Evolutionary conservation across 2,113 vertebrate species (phyloP).

Genomic region (sheep (Ovis aries)): DNA sequence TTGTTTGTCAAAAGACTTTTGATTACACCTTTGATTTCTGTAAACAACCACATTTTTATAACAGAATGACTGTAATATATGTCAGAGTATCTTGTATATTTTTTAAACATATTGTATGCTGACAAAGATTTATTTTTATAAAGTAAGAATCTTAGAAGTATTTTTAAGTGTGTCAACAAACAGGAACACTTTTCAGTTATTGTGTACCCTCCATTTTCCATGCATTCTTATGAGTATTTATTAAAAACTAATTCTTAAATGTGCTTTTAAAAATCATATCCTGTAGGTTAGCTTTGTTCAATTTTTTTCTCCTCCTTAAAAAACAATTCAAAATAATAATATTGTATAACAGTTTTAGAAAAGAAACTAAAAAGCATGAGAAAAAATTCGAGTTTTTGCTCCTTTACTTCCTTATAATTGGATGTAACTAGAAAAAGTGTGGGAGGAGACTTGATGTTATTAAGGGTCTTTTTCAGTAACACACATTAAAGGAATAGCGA

Average conservation of each 20-base stretch:
- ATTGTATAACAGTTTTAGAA: background rate
- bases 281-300: background rate
- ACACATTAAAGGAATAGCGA: background rate
- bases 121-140: background rate
- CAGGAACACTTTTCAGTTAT: background rate
- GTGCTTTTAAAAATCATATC: background rate
- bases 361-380: background rate
- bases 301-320: background rate
- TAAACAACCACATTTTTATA: background rate
- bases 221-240: background rate
- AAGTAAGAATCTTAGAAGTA: background rate
- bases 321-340: slow-evolving; percentile 9
- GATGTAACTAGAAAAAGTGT: background rate
- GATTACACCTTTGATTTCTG: background rate
- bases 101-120: background rate
- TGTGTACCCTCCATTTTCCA: background rate
- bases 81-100: background rate
- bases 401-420: background rate
- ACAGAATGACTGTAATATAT: background rate
- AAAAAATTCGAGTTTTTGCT: background rate
- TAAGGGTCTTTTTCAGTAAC: background rate
- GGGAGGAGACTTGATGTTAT: background rate
- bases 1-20: background rate
- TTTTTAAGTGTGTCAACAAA: background rate
- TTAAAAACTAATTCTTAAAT: background rate